These are phyloP conservation scores for Aricia artaxerxes DNA, from an alignment of 2,888 invertebrate species.

Conservation along the genomic window DNA sequence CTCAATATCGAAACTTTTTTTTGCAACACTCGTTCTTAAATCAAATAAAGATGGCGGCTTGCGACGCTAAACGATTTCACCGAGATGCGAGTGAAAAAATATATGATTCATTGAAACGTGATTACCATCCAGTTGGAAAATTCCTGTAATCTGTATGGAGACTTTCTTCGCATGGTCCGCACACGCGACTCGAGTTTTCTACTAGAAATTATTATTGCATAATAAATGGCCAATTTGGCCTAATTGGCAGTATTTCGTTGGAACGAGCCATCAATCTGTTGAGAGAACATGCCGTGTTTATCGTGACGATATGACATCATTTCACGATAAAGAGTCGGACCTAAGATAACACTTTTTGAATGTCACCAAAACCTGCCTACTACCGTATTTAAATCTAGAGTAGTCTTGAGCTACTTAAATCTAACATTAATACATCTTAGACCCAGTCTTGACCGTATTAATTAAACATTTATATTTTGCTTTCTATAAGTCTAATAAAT, in stretches of 20 bases:
- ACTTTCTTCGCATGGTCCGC: slow-evolving; percentile 67
- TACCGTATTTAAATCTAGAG: too few relatives aligned
- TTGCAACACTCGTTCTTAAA: background rate
- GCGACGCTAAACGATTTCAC: slow-evolving; percentile 56
- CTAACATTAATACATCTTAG: too few relatives aligned
- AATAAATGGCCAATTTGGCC: slow-evolving; percentile 38
- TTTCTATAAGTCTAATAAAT: too few relatives aligned
- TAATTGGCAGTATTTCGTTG: slow-evolving; percentile 36
- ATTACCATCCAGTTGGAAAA: slow-evolving; percentile 77
- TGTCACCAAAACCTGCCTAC: too few relatives aligned
- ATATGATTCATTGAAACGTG: slow-evolving; percentile 73
- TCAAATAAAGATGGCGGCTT: background rate
- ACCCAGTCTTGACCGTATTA: too few relatives aligned
- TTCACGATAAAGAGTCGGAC: background rate
- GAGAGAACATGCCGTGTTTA: slow-evolving; percentile 65
- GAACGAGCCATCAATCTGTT: slow-evolving; percentile 17
- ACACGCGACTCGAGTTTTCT: slow-evolving; percentile 56
- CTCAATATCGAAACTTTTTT: background rate
- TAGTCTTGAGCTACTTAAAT: too few relatives aligned
- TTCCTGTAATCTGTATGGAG: slow-evolving; percentile 71
- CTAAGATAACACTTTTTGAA: too few relatives aligned
- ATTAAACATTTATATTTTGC: too few relatives aligned
- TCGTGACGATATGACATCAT: slow-evolving; percentile 77
- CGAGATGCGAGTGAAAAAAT: slow-evolving; percentile 56
- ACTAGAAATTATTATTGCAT: slow-evolving; percentile 39